Evolutionary conservation across 2,797 vertebrate genomes (phyloP), one percentile per base, ranked within the genome.

Genomic region (Clamator glandarius): DNA sequence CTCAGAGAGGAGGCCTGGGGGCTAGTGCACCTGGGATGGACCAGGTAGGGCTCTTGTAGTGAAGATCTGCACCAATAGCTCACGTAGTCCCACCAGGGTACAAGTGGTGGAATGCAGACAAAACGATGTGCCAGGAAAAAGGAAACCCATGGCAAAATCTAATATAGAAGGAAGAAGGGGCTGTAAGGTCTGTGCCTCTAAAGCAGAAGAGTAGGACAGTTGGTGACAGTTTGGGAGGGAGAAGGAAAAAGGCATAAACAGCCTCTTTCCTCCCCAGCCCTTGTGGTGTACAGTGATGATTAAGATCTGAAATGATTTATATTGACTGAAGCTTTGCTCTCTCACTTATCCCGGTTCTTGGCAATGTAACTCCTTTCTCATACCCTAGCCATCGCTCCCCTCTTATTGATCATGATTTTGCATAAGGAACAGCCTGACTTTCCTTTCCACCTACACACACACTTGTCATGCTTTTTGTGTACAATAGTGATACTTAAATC

Each of bases 261-360:
- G 16, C 28, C 18, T 73, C 48, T 59, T 85, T 86, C 52, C 31
- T 90, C 21, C 41, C 28, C 55, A 76, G 50, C n/a, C 36, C 28
- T 81, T 79, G 59, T 1, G 6, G 87, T 84, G 19, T 50, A 41
- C 19, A 26, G 24, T 15, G 44, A 77, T 92, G 92, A 93, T 67
- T 94, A 85, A 94, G 66, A 93, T 92, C 89, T 77, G 84, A 86
- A 86, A 76, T 66, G 50, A 90, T 93, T 87, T 87, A 41, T 84
- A 61, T 26, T 83, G 63, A 63, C 48, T 89, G 64, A 35, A 87
- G 64, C 67, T 93, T 51, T 91, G 74, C 62, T 86, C 35, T 75
- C 66, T 86, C 69, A 44, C 17, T 82, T 87, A 73, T 24, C 29
- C 54, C 54, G 23, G 25, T 59, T 93, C 57, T 91, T 80, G 11